Percentiles rank a stretch among this genome's conserved stretches.
phyloP scores from a whole-genome alignment of 2,797 vertebrate genomes.

The Sebastes miniatus region DNA sequence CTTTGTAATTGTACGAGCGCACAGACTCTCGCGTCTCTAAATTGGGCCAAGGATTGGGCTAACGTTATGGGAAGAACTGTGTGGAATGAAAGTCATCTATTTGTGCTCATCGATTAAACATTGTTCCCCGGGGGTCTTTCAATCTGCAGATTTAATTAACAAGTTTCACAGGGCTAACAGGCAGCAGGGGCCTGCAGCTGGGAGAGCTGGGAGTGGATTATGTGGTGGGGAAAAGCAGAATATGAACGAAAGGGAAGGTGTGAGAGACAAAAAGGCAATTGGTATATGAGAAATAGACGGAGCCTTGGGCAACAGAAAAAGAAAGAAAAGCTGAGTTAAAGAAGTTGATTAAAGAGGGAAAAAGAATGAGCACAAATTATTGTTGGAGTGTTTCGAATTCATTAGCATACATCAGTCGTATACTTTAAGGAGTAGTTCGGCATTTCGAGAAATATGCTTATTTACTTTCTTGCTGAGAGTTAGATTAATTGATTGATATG shows the following conservation, averaged over 20 bases:
- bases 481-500: neutral
- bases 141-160: slow-evolving; percentile 75
- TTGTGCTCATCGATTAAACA: slow-evolving; percentile 75
- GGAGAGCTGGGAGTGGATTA: slow-evolving; percentile 8
- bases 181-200: slow-evolving; percentile 54
- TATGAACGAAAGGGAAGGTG: slow-evolving; percentile 31
- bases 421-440: neutral
- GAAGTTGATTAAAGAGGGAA: neutral
- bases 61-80: slow-evolving; percentile 36
- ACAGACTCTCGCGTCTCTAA: slow-evolving; percentile 5
- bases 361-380: neutral
- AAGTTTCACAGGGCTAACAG: slow-evolving; percentile 62
- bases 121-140: slow-evolving; percentile 60
- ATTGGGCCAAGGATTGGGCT: slow-evolving; percentile 20
- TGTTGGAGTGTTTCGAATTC: neutral
- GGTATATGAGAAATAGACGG: neutral
- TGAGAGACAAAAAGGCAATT: slow-evolving; percentile 23
- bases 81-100: slow-evolving; percentile 68
- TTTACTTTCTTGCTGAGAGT: neutral
- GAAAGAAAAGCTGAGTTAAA: neutral
- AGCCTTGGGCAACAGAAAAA: neutral
- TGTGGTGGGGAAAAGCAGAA: neutral
- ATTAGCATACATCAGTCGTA: neutral
- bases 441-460: neutral
- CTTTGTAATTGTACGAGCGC: slow-evolving; percentile 29